Base-by-base conservation (phyloP, 2,888 invertebrate species). In the Oligia strigilis region DNA sequence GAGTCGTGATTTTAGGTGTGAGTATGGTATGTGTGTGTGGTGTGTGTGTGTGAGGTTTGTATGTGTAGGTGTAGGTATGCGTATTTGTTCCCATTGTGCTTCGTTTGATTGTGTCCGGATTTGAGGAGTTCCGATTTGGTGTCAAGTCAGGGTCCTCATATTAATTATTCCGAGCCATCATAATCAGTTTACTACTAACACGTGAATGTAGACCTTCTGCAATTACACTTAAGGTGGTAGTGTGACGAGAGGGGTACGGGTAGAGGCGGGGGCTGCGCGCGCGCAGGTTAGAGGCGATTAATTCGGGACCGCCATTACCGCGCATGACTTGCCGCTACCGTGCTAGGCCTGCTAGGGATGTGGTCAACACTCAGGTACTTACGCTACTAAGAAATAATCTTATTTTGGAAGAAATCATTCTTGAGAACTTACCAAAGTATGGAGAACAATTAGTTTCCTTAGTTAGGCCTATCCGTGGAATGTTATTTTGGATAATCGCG, bases 241-340 rank as follows among this genome's bases (percentile, higher is more conserved):
- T 52, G 72, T 66, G 77, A 70, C 75, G 69, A 55, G 43, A 40
- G 62, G 73, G 58, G 70, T 19, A 19, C 4, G 64, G 55, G 60
- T 13, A 71, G 46, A 72, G 62, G 75, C 55, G 80, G 75, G 69
- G 75, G 52, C 77, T 75, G 88, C 78, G 84, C 75, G 84, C 75
- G 81, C 80, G 79, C 77, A 85, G 74, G 81, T 83, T 86, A 81
- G 76, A 83, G 81, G 81, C 90, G 89, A 88, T 90, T 92, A 92
- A 92, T 91, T 92, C 85, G 91, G 86, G 87, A 75, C 80, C 87
- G 88, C 91, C 92, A 95, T 95, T 94, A 95, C 91, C 80, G 92
- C 90, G 92, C 93, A 93, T 94, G 95, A 95, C 94, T 95, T 91
- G 94, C 90, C 90, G 91, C 92, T 91, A 90, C 87, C 77, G 87